Evolutionary conservation across 2,113 vertebrate genomes (phyloP).

Genomic region (Siphamia tubifer): DNA sequence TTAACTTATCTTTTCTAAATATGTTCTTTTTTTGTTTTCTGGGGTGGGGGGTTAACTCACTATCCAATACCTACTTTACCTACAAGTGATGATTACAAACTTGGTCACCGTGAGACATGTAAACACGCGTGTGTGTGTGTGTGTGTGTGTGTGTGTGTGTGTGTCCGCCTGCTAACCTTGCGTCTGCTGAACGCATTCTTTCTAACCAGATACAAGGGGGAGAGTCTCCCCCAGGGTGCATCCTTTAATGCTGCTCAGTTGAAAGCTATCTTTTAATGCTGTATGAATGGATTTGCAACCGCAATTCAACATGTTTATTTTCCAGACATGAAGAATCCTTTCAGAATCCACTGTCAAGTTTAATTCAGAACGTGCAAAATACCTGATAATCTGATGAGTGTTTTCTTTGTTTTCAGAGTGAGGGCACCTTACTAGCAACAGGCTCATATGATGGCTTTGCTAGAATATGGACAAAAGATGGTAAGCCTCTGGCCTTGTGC

Average conservation of each 20-base stretch:
- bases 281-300: not conserved
- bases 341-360: too few species aligned
- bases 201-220: constrained; percentile 20
- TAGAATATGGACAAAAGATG: constrained; percentile 99
- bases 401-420: constrained; percentile 85
- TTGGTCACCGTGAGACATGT: too few species aligned
- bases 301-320: not conserved
- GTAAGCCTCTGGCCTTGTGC: constrained; percentile 72
- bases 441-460: constrained; percentile 99
- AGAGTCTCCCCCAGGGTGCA: not conserved
- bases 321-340: too few species aligned
- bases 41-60: too few species aligned
- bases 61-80: too few species aligned
- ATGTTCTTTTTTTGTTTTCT: too few species aligned
- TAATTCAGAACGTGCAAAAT: not conserved
- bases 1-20: too few species aligned
- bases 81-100: too few species aligned
- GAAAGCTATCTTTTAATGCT: not conserved
- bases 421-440: constrained; percentile 97
- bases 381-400: not conserved
- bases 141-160: not conserved
- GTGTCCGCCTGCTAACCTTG: not conserved
- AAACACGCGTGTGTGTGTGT: too few species aligned
- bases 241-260: not conserved
- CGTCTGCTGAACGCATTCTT: constrained; percentile 23